A percentile compares a stretch with the other conserved stretches of the same genome.
Evolutionary conservation across 1,140 invertebrate species (phyloP).

Genomic region (Leptonema lineaticorne): DNA sequence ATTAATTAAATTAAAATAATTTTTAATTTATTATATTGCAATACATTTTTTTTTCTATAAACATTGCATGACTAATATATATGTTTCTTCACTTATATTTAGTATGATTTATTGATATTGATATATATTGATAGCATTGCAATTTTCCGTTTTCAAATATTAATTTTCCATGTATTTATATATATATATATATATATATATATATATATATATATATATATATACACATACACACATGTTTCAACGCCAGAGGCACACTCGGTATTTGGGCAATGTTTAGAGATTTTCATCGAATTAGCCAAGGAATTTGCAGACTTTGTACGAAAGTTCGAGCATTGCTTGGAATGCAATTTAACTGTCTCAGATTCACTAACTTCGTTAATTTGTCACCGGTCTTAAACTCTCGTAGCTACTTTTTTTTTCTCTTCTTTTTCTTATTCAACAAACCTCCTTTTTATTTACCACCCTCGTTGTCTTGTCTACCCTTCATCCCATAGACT

Average conservation of each 20-base stretch:
- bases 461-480: background rate
- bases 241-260: background rate
- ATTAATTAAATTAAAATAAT: too few species aligned
- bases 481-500: background rate
- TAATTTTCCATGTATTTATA: background rate
- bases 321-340: constrained; percentile 35
- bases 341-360: constrained; percentile 43
- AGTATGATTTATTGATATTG: too few species aligned
- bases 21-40: too few species aligned
- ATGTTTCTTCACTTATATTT: too few species aligned
- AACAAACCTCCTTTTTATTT: background rate
- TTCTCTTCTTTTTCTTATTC: background rate
- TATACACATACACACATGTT: background rate
- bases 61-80: too few species aligned
- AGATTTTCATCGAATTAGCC: constrained; percentile 41
- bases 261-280: constrained; percentile 40
- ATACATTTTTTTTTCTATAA: too few species aligned
- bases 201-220: background rate
- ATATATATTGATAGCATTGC: too few species aligned
- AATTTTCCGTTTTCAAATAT: too few species aligned
- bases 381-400: constrained; percentile 42
- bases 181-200: background rate
- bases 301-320: constrained; percentile 39
- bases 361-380: constrained; percentile 42
- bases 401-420: constrained; percentile 29